These are phyloP conservation scores for Oreortyx pictus DNA, from an alignment of 2,797 vertebrate genomes.

Conservation along the genomic window DNA sequence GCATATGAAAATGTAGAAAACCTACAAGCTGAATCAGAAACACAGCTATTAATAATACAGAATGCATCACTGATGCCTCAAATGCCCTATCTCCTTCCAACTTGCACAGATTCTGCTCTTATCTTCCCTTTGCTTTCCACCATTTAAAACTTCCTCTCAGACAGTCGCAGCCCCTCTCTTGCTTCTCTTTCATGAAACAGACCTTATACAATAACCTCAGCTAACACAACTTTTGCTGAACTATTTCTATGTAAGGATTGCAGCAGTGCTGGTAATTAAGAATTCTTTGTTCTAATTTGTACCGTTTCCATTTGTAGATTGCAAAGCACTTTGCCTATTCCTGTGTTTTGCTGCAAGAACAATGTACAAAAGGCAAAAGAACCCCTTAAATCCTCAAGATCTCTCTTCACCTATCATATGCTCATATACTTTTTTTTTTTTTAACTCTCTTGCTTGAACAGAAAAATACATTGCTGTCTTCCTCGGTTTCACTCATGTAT, in stretches of 20 bases:
- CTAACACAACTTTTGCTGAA: not conserved
- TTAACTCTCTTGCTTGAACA: not conserved
- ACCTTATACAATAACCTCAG: not conserved
- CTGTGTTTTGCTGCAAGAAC: not conserved
- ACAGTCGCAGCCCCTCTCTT: not conserved
- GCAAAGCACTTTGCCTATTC: not conserved
- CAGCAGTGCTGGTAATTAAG: not conserved
- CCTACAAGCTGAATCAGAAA: not conserved
- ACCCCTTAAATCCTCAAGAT: not conserved
- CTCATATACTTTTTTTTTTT: not conserved
- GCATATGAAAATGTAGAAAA: constrained; percentile 41
- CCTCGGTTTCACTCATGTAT: not conserved
- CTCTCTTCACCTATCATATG: not conserved
- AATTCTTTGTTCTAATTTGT: not conserved
- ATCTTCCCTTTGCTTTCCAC: not conserved
- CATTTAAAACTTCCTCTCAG: not conserved
- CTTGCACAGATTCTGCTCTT: not conserved
- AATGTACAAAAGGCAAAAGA: not conserved
- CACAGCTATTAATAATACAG: constrained; percentile 64
- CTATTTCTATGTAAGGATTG: not conserved
- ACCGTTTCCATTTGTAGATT: not conserved
- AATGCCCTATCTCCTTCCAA: constrained; percentile 39
- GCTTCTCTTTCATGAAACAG: not conserved
- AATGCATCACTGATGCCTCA: constrained; percentile 52
- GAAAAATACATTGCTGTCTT: not conserved